These are phyloP conservation scores for Promerops cafer DNA, from an alignment of 2,113 vertebrate genomes.

Conservation along the genomic window DNA sequence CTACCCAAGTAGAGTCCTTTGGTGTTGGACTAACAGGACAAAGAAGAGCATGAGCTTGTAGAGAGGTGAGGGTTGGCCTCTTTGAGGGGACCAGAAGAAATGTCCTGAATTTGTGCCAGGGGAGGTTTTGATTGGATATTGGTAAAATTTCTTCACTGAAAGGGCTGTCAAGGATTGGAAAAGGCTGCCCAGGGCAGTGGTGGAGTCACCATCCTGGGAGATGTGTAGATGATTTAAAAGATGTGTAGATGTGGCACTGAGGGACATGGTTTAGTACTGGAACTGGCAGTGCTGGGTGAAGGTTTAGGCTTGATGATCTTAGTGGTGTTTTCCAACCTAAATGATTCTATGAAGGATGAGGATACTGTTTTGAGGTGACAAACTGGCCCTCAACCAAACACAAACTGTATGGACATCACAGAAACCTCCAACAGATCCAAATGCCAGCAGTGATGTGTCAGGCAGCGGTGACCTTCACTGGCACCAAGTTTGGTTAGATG, in stretches of 20 bases:
- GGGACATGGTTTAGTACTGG: neutral
- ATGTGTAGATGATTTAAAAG: neutral
- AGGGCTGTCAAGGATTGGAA: neutral
- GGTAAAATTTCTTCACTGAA: neutral
- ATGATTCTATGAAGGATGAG: neutral
- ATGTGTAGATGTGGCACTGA: neutral
- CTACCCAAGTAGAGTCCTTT: neutral
- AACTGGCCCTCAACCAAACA: neutral
- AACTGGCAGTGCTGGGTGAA: neutral
- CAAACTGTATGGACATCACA: neutral
- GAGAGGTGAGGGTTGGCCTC: neutral
- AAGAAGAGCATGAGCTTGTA: neutral
- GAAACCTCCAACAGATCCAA: neutral
- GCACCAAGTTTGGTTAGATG: neutral
- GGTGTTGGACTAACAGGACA: neutral
- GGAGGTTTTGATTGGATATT: neutral
- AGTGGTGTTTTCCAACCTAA: neutral
- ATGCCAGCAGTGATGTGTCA: neutral
- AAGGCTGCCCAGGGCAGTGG: neutral
- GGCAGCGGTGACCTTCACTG: neutral
- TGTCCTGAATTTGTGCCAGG: neutral
- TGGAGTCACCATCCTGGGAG: neutral
- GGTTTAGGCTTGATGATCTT: neutral
- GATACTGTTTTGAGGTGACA: neutral
- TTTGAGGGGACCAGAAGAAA: neutral